These are phyloP conservation scores for Muntiacus reevesi DNA, from an alignment of 2,113 vertebrate species.

Conservation along the genomic window DNA sequence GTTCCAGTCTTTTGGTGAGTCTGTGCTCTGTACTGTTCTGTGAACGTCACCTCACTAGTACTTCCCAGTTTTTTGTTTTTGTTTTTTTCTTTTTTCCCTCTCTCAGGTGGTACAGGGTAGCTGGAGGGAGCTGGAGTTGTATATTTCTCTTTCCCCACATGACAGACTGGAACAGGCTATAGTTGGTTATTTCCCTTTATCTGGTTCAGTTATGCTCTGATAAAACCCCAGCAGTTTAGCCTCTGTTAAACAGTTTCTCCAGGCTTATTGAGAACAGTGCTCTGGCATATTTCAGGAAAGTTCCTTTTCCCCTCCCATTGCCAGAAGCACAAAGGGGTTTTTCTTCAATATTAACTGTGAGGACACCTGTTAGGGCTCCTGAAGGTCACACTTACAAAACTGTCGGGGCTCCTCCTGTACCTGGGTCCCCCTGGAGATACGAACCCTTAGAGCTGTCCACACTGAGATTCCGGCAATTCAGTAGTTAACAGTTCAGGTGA, in stretches of 20 bases:
- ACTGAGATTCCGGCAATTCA: not conserved
- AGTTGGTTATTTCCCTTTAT: not conserved
- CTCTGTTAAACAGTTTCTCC: not conserved
- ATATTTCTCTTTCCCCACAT: accelerated
- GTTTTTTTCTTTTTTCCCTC: not conserved
- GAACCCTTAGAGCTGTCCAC: not conserved
- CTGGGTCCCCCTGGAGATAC: not conserved
- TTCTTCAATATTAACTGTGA: not conserved
- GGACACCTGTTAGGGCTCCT: not conserved
- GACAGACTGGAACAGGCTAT: not conserved
- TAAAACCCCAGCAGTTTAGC: not conserved
- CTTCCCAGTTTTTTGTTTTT: not conserved
- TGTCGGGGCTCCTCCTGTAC: not conserved
- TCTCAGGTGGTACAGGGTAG: not conserved
- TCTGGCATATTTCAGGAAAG: not conserved
- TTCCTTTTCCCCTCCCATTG: not conserved
- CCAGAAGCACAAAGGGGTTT: not conserved
- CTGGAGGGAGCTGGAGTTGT: not conserved
- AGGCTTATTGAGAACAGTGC: not conserved
- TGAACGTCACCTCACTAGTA: not conserved
- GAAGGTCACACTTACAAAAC: not conserved
- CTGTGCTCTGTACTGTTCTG: not conserved
- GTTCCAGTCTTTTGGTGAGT: not conserved
- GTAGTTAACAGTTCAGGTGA: not conserved
- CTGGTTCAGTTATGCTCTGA: not conserved